Evolutionary conservation across 2,797 vertebrate species (phyloP).

Genomic region (Eospalax fontanierii): DNA sequence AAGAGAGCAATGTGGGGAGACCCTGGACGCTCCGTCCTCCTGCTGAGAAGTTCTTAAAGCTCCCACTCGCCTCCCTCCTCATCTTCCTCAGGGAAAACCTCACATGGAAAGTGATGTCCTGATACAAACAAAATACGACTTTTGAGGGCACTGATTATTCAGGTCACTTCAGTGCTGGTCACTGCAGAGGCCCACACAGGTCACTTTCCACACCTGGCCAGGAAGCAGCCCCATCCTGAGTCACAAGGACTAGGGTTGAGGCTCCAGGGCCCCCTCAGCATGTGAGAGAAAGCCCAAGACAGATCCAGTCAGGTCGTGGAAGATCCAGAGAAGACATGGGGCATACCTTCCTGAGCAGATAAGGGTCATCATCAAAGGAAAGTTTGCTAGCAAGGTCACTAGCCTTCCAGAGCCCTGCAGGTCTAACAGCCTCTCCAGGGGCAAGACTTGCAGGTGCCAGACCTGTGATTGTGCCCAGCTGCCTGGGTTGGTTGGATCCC

Average conservation of each 20-base stretch:
- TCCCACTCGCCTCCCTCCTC: no score
- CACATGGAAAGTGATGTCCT: fast-evolving
- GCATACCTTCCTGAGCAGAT: fast-evolving
- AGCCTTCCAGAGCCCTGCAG: fast-evolving
- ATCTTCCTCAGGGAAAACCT: not conserved
- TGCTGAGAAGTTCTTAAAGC: not conserved
- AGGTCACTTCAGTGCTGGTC: not conserved
- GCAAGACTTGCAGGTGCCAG: not conserved
- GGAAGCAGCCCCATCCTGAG: not conserved
- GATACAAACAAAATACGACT: not conserved
- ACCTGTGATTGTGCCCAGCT: fast-evolving
- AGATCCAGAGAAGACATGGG: no score
- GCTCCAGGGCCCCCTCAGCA: not conserved
- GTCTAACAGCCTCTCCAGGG: not conserved
- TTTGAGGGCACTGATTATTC: not conserved
- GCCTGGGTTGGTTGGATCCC: not conserved
- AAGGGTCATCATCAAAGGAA: fast-evolving
- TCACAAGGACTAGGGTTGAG: fast-evolving
- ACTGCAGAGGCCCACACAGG: fast-evolving
- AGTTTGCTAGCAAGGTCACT: not conserved
- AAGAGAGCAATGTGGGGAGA: not conserved
- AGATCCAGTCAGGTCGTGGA: fast-evolving
- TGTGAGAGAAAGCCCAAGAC: not conserved
- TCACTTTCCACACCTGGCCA: not conserved
- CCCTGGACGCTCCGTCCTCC: no score